Conservation (phyloP, 1,140 invertebrate genomes). For the Pteromalus puparum region DNA sequence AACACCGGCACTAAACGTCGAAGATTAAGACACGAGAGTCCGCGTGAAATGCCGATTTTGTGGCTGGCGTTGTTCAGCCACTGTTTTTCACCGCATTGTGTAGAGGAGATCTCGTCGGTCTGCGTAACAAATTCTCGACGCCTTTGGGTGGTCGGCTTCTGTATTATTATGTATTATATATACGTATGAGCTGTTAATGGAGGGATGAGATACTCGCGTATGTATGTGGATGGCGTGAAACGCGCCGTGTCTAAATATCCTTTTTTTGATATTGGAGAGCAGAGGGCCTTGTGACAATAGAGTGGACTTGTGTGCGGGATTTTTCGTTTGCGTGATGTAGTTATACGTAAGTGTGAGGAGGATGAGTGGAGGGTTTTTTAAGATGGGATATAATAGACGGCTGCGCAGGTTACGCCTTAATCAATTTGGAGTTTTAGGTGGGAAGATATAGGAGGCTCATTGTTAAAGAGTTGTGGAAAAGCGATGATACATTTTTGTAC, state of each 20-base stretch:
- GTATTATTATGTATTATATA: not conserved
- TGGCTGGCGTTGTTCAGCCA: not conserved
- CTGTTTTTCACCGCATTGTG: not conserved
- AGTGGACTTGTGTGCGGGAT: slow-evolving; percentile 33
- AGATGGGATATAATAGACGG: not conserved
- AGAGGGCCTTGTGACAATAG: slow-evolving; percentile 50
- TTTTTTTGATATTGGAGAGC: slow-evolving; percentile 29
- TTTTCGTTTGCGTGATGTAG: slow-evolving; percentile 16
- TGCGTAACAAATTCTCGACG: slow-evolving; percentile 49
- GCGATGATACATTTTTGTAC: not conserved
- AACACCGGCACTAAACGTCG: slow-evolving; percentile 49
- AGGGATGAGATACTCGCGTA: slow-evolving; percentile 52
- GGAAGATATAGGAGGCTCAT: not conserved
- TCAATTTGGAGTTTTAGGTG: not conserved
- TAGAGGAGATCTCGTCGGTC: slow-evolving; percentile 47
- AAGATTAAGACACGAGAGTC: slow-evolving; percentile 17
- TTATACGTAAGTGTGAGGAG: not conserved
- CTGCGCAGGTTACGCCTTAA: slow-evolving; percentile 23
- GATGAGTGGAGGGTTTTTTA: not conserved
- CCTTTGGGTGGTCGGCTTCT: slow-evolving; percentile 52
- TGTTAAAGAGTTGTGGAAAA: slow-evolving; percentile 28
- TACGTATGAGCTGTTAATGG: slow-evolving; percentile 40
- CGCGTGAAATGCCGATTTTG: slow-evolving; percentile 52
- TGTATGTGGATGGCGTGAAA: slow-evolving; percentile 53
- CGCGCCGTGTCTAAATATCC: slow-evolving; percentile 59